Evolutionary conservation across 2,888 invertebrate genomes (phyloP), one percentile per base, ranked within the genome.

Genomic region (Linnaemya tessellans): DNA sequence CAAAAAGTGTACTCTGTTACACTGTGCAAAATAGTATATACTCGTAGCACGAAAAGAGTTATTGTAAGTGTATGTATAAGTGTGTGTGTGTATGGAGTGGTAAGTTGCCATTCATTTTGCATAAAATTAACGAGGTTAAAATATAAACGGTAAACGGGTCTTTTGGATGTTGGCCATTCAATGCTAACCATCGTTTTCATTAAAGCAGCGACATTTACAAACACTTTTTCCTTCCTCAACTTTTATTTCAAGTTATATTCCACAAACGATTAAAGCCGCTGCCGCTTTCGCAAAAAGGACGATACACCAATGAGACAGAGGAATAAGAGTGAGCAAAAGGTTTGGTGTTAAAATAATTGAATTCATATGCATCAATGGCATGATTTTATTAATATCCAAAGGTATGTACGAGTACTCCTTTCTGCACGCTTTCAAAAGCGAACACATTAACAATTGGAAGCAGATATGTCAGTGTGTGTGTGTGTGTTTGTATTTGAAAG

Each of bases 281-380:
- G 84, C 62, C 80, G 80, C 43, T 84, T 49, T 87, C 81, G 81
- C 85, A 46, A 35, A 73, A 64, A 49, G 22, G 46, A 71, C 35
- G 20, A 20, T 11, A 18, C 15, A 86, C 84, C 81, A 35, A 3
- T 9, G n/a, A n/a, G n/a, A 15, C 7, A 22, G 3, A 13, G n/a
- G 9, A 35, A 43, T 51, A 54, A 2, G 18, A 46, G 22, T n/a
- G 84, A 80, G 87, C 88, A 88, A 91, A 74, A 46, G 68, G 78
- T 89, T 89, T 89, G 89, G 88, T 90, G 88, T 88, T 88, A 89
- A 88, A 90, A 90, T 91, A 91, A 91, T 91, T 91, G 91, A 91
- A 91, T 91, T 91, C 91, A 91, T 91, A 89, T 90, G 91, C 91
- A 88, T 91, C 91, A 90, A 89, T 90, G 91, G 87, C 84, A 86